Percentiles rank a stretch among this genome's conserved stretches.
Evolutionary conservation across 2,113 vertebrate species (phyloP).

Genomic region (Rhadina sibilatrix): DNA sequence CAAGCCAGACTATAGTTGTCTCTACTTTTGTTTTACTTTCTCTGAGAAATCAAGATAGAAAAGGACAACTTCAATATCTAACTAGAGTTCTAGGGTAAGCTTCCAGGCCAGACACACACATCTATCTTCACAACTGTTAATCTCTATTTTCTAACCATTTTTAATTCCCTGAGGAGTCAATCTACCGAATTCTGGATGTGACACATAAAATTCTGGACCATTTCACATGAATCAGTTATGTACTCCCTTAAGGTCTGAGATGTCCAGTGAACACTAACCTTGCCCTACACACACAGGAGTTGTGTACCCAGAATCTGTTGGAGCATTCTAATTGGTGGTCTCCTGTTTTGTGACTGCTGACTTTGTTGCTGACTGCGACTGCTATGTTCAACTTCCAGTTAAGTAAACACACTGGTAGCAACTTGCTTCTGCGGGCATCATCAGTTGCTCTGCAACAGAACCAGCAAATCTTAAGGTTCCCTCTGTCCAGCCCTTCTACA

Average conservation of each 20-base stretch:
- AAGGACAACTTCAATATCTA: not conserved
- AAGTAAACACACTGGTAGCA: not conserved
- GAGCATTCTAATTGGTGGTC: not conserved
- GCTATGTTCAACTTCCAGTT: not conserved
- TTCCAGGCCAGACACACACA: rapidly evolving
- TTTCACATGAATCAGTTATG: not conserved
- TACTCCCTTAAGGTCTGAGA: not conserved
- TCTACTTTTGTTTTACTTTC: not conserved
- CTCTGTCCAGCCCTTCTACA: not conserved
- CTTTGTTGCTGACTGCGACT: not conserved
- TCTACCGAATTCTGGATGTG: not conserved
- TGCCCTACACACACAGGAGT: not conserved
- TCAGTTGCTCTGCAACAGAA: not conserved
- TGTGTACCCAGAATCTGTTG: not conserved
- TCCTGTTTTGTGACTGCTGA: not conserved
- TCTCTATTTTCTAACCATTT: not conserved
- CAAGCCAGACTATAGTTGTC: not conserved
- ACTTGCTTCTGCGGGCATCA: not conserved
- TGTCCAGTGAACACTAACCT: not conserved
- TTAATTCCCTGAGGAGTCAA: not conserved
- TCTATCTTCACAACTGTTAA: not conserved
- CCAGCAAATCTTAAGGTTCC: not conserved
- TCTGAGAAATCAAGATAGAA: not conserved
- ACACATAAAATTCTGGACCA: not conserved
- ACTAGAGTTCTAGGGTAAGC: not conserved